phyloP scores from a whole-genome alignment of 2,888 invertebrate species.

The Zelleria hepariella region DNA sequence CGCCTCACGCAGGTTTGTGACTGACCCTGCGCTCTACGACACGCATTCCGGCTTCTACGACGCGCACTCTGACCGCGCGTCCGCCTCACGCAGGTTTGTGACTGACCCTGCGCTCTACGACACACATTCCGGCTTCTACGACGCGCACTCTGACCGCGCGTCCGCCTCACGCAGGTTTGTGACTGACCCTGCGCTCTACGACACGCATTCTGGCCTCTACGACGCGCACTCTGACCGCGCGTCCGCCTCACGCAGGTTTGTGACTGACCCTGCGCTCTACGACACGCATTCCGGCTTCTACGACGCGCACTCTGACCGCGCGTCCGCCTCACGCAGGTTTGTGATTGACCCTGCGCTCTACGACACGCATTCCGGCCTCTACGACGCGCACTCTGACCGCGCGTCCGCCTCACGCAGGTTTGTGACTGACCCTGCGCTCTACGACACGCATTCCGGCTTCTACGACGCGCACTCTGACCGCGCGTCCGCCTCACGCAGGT shows the following conservation, averaged over 20 bases:
- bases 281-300: conserved; percentile 23
- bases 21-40: not conserved
- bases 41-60: not conserved
- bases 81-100: too few relatives aligned
- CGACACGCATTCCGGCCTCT: not conserved
- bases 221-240: conserved; percentile 23
- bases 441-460: conserved; percentile 24
- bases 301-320: too few relatives aligned
- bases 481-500: not conserved
- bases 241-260: conserved; percentile 33
- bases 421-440: too few relatives aligned
- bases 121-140: conserved; percentile 22
- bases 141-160: conserved; percentile 4
- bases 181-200: not conserved
- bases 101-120: not conserved
- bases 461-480: conserved; percentile 6
- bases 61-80: not conserved
- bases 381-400: not conserved
- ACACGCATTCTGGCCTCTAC: conserved; percentile 24
- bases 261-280: not conserved
- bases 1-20: not conserved
- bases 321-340: too few relatives aligned
- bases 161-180: not conserved
- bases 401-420: too few relatives aligned
- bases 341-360: not conserved